phyloP scores from a whole-genome alignment of 2,888 invertebrate species.

The Trichopria drosophilae region DNA sequence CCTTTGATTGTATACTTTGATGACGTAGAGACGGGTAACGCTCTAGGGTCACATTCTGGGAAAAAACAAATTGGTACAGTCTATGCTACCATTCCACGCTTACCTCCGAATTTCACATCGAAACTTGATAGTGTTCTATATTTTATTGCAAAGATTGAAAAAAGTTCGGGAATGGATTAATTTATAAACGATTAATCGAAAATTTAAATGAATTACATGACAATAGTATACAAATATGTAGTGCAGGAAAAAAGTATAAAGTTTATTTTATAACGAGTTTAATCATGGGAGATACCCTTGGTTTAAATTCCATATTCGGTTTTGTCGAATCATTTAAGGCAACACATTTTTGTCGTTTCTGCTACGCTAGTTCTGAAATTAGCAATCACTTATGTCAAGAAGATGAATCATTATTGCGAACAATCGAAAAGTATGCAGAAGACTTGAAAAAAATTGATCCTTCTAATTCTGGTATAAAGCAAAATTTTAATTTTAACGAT shows the following conservation, averaged over 20 bases:
- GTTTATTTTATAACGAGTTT: slow-evolving; percentile 7
- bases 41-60: slow-evolving; percentile 10
- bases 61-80: slow-evolving; percentile 7
- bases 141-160: slow-evolving; percentile 9
- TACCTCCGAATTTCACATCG: slow-evolving; percentile 11
- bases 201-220: background rate
- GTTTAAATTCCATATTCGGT: slow-evolving; percentile 11
- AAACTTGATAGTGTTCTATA: slow-evolving; percentile 7
- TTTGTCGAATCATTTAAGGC: slow-evolving; percentile 7
- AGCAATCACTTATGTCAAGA: slow-evolving; percentile 9
- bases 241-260: slow-evolving; percentile 1
- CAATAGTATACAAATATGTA: background rate
- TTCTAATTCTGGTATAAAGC: slow-evolving; percentile 10
- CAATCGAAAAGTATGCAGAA: slow-evolving; percentile 8
- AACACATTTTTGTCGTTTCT: slow-evolving; percentile 8
- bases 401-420: slow-evolving; percentile 6
- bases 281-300: slow-evolving; percentile 11
- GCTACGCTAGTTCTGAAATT: slow-evolving; percentile 5
- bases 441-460: background rate
- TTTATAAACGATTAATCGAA: slow-evolving; percentile 6
- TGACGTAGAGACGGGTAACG: slow-evolving; percentile 18
- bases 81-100: slow-evolving; percentile 12
- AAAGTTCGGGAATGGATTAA: slow-evolving; percentile 2
- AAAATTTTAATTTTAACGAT: no score
- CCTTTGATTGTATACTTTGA: slow-evolving; percentile 10